Evolutionary conservation across 2,113 vertebrate genomes (phyloP).

Genomic region (Tetrax tetrax): DNA sequence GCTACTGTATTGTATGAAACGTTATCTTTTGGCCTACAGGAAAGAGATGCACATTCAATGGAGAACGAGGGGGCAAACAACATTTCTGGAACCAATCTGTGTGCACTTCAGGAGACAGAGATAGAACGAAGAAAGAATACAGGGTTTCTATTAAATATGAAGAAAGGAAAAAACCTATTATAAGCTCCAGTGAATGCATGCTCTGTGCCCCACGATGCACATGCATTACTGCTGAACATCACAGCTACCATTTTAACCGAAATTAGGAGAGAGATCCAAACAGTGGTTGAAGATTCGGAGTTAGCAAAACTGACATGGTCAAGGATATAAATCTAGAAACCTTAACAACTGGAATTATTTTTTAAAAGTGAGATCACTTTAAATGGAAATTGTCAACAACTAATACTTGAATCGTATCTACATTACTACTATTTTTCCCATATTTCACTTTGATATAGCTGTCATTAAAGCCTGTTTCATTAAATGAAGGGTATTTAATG

Average conservation of each 20-base stretch:
- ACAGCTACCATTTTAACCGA: not conserved
- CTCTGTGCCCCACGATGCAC: fast-evolving
- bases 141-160: not conserved
- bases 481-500: not conserved
- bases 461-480: not conserved
- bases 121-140: not conserved
- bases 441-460: not conserved
- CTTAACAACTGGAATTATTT: not conserved
- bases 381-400: not conserved
- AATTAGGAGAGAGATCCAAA: not conserved
- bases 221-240: not conserved
- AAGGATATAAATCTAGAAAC: not conserved
- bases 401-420: not conserved
- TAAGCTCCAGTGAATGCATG: not conserved
- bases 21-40: not conserved
- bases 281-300: not conserved
- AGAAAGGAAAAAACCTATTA: not conserved
- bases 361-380: not conserved
- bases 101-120: not conserved
- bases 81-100: not conserved
- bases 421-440: not conserved
- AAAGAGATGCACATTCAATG: not conserved
- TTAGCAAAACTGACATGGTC: not conserved
- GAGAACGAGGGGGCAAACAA: not conserved
- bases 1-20: not conserved